phyloP scores from a whole-genome alignment of 2,888 invertebrate genomes.

The Scaptomyza caliginosa region DNA sequence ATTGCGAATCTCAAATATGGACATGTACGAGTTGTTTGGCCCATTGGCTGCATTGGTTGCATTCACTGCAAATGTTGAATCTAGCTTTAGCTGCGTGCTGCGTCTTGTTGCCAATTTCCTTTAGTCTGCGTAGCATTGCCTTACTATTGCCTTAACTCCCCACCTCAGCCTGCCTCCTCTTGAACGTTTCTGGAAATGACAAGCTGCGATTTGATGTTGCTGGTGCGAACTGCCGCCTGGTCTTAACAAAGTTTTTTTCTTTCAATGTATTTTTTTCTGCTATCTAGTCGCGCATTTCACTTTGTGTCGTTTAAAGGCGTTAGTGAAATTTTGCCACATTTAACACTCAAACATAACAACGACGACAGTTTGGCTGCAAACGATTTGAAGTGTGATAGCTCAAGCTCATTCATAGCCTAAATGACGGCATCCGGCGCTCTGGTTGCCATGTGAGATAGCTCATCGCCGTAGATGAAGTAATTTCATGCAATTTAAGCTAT shows the following conservation, averaged over 20 bases:
- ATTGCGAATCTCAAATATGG: constrained; percentile 67
- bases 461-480: constrained; percentile 61
- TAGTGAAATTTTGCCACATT: constrained; percentile 68
- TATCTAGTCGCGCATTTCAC: constrained; percentile 60
- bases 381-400: constrained; percentile 15
- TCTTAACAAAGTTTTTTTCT: constrained; percentile 1
- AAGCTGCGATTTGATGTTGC: constrained; percentile 23
- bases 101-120: constrained; percentile 62
- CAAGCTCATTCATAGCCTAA: constrained; percentile 56
- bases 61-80: constrained; percentile 12
- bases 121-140: constrained; percentile 17
- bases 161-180: background rate
- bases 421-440: constrained; percentile 72
- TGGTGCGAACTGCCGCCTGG: constrained; percentile 15
- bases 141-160: constrained; percentile 18
- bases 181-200: constrained; percentile 38
- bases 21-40: constrained; percentile 51
- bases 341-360: constrained; percentile 49
- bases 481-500: constrained; percentile 58
- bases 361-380: constrained; percentile 35
- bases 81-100: constrained; percentile 23
- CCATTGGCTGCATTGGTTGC: constrained; percentile 24
- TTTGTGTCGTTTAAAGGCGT: constrained; percentile 63
- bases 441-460: constrained; percentile 42
- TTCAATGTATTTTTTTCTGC: constrained; percentile 20